Evolutionary conservation across 2,113 vertebrate genomes (phyloP).

Genomic region (Cairina moschata): DNA sequence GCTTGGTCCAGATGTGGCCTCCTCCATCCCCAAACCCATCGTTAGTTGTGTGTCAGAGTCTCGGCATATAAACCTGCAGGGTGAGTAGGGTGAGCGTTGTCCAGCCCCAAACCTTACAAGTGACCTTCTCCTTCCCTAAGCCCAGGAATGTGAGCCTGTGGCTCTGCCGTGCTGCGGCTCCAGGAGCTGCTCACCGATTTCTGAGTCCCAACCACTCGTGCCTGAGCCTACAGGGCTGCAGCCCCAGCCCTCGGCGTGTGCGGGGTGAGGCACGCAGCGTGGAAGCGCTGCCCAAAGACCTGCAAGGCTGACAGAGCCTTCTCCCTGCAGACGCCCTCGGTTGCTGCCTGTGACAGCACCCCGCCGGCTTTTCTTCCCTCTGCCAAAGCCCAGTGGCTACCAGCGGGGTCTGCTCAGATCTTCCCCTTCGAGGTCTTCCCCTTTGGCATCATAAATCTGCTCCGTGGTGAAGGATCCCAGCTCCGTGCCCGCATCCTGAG

Average conservation of each 20-base stretch:
- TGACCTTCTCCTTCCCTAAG: neutral
- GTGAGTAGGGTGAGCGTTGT: neutral
- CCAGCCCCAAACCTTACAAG: neutral
- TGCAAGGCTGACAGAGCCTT: neutral
- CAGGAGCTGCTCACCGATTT: neutral
- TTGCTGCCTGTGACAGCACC: fast-evolving
- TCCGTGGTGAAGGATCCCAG: neutral
- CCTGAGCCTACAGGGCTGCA: neutral
- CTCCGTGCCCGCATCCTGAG: neutral
- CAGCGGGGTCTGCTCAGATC: neutral
- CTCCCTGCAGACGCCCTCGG: neutral
- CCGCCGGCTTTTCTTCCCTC: neutral
- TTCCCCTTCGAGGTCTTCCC: neutral
- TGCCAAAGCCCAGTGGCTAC: neutral
- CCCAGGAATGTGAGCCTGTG: neutral
- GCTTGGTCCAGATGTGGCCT: neutral
- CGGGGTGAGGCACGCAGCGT: neutral
- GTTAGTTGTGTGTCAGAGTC: neutral
- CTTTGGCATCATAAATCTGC: neutral
- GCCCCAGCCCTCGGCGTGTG: fast-evolving
- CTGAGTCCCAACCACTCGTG: fast-evolving
- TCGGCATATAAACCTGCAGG: neutral
- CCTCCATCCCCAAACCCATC: neutral
- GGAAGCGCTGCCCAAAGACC: neutral
- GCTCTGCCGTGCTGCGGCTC: neutral